These are phyloP conservation scores for Suricata suricatta DNA, from an alignment of 2,113 vertebrate genomes.

Conservation along the genomic window DNA sequence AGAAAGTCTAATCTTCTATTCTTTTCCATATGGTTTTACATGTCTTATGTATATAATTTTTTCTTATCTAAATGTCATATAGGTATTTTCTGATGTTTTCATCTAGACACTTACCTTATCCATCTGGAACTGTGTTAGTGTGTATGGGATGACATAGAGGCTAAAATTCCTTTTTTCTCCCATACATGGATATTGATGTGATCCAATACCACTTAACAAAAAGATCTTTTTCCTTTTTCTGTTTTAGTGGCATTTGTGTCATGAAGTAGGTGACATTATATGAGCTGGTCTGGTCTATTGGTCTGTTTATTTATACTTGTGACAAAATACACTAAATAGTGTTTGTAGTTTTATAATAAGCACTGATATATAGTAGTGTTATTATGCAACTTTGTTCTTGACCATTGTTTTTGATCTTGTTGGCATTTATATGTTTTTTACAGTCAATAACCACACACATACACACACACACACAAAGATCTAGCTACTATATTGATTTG, in stretches of 20 bases:
- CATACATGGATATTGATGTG: neutral
- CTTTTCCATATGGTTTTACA: neutral
- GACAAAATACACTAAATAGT: neutral
- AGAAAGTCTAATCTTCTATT: neutral
- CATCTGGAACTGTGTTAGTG: neutral
- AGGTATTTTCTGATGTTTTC: neutral
- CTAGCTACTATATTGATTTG: neutral
- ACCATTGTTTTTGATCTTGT: neutral
- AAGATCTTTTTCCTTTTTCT: neutral
- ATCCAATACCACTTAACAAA: neutral
- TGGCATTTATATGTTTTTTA: neutral
- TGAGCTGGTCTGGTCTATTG: neutral
- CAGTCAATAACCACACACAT: neutral
- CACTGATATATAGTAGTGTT: neutral
- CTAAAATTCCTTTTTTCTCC: neutral
- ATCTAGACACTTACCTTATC: neutral
- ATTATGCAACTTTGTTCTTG: neutral
- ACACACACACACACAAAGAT: neutral
- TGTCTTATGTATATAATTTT: neutral
- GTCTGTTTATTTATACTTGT: neutral
- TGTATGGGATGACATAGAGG: neutral
- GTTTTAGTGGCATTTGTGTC: neutral
- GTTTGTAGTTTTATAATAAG: neutral
- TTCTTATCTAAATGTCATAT: neutral
- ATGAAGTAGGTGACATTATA: neutral